phyloP scores from a whole-genome alignment of 1,140 invertebrate species.

The Anastatus disparis region DNA sequence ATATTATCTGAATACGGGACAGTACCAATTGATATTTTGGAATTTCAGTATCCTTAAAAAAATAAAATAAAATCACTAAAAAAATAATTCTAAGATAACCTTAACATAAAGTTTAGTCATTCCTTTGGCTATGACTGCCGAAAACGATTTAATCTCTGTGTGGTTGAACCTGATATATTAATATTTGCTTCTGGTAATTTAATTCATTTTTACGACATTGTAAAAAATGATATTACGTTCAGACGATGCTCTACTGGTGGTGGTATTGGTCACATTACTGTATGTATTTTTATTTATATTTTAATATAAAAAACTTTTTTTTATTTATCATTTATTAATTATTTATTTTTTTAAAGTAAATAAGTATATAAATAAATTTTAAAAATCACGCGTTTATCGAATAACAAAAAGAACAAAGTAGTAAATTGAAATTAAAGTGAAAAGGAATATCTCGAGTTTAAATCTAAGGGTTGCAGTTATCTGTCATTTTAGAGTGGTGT shows the following conservation, averaged over 20 bases:
- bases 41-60: slow-evolving; percentile 62
- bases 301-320: neutral
- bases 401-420: too few relatives aligned
- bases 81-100: neutral
- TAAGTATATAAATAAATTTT: slow-evolving; percentile 20
- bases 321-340: slow-evolving; percentile 19
- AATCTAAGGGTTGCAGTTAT: too few relatives aligned
- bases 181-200: slow-evolving; percentile 85
- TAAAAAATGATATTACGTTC: slow-evolving; percentile 74
- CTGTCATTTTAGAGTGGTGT: too few relatives aligned
- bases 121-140: slow-evolving; percentile 90
- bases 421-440: too few relatives aligned
- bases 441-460: too few relatives aligned
- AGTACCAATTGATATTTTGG: slow-evolving; percentile 53
- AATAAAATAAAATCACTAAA: slow-evolving; percentile 7
- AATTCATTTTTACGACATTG: slow-evolving; percentile 79
- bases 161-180: slow-evolving; percentile 77
- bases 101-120: slow-evolving; percentile 67
- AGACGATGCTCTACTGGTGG: slow-evolving; percentile 77
- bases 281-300: slow-evolving; percentile 57
- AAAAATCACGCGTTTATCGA: too few relatives aligned
- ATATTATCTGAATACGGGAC: slow-evolving; percentile 46
- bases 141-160: slow-evolving; percentile 81
- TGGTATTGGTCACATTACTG: slow-evolving; percentile 83
- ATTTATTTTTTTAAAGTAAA: slow-evolving; percentile 2